Conservation (phyloP, 2,113 vertebrate species). For the Pomatostomus ruficeps region DNA sequence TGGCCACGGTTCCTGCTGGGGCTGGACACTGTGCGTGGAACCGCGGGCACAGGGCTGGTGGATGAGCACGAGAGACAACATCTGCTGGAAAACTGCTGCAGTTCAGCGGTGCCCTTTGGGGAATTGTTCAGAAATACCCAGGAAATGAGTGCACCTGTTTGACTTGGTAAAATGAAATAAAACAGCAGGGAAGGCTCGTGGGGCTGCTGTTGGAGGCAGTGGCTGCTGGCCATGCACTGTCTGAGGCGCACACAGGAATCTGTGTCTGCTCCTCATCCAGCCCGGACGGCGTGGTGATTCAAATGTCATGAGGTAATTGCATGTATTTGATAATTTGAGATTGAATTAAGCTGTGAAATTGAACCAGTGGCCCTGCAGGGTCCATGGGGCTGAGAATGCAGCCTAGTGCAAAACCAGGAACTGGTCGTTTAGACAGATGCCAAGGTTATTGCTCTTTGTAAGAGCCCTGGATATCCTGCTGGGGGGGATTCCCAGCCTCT, state of each 20-base stretch:
- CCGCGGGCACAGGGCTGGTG: rapidly evolving
- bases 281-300: background rate
- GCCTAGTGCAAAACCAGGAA: background rate
- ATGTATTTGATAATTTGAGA: background rate
- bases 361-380: background rate
- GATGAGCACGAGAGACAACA: rapidly evolving
- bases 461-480: background rate
- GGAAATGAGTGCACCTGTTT: background rate
- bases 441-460: background rate
- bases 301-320: background rate
- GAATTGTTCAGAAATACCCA: background rate
- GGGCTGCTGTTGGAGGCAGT: background rate
- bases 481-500: background rate
- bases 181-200: background rate
- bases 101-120: background rate
- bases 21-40: rapidly evolving
- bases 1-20: rapidly evolving
- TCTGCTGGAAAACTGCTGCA: background rate
- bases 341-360: background rate
- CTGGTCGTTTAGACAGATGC: rapidly evolving
- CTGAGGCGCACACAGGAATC: rapidly evolving
- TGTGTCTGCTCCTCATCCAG: rapidly evolving
- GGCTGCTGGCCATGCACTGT: rapidly evolving
- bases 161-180: background rate
- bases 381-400: background rate